A percentile compares a stretch with the other conserved stretches of the same genome.
phyloP scores from a whole-genome alignment of 2,888 invertebrate genomes.

The Chrysina gloriosa region DNA sequence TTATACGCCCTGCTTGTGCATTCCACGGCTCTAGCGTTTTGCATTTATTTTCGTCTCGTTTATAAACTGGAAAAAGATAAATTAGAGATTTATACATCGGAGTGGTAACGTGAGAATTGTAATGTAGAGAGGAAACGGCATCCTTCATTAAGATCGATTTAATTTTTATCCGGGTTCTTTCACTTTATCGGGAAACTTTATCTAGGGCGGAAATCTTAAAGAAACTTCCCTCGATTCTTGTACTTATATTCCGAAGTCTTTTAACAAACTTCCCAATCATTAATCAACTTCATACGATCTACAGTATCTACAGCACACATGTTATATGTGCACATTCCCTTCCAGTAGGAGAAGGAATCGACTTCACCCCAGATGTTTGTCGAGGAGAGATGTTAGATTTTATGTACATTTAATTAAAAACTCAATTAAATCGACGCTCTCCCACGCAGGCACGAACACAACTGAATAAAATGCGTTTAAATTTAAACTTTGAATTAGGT shows the following conservation, averaged over 20 bases:
- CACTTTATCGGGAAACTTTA: slow-evolving; percentile 2
- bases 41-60: neutral
- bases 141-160: neutral
- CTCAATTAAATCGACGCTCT: neutral
- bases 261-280: slow-evolving; percentile 25
- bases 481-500: slow-evolving; percentile 65
- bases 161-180: neutral
- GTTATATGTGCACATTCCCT: neutral
- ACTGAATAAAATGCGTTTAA: neutral
- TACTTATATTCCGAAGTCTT: neutral
- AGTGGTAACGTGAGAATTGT: neutral
- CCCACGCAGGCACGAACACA: neutral
- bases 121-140: neutral
- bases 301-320: neutral
- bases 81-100: no score
- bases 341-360: neutral
- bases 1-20: neutral
- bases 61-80: no score
- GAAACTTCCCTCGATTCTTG: neutral
- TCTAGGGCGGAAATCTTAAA: slow-evolving; percentile 13
- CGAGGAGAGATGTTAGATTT: neutral
- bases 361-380: neutral
- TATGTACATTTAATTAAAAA: slow-evolving; percentile 4
- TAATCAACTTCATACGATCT: slow-evolving; percentile 5
- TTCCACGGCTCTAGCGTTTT: neutral